These are phyloP conservation scores for Amphipyra berbera DNA, from an alignment of 2,888 invertebrate species.

Conservation along the genomic window DNA sequence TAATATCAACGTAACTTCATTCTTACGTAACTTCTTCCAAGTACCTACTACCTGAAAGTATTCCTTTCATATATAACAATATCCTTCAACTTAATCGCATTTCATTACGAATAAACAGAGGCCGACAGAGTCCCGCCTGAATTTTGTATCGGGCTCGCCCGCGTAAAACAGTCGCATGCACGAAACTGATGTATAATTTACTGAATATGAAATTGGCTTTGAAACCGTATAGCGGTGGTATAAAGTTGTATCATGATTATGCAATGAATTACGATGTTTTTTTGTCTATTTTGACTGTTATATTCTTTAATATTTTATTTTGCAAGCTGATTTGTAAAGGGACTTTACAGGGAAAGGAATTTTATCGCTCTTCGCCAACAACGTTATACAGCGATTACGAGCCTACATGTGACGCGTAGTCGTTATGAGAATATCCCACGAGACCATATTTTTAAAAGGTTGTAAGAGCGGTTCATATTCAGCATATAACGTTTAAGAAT, in stretches of 20 bases:
- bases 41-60: constrained; percentile 13
- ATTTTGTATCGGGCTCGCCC: constrained; percentile 31
- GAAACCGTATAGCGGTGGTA: constrained; percentile 18
- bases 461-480: not conserved
- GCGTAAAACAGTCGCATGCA: constrained; percentile 29
- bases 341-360: too few relatives aligned
- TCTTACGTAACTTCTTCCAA: constrained; percentile 11
- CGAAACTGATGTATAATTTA: constrained; percentile 47
- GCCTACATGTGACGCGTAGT: not conserved
- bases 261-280: constrained; percentile 25
- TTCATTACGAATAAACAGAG: constrained; percentile 40
- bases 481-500: not conserved
- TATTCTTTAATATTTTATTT: constrained; percentile 1
- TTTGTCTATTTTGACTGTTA: not conserved
- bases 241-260: constrained; percentile 34
- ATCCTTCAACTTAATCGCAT: constrained; percentile 41
- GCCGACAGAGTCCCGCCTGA: constrained; percentile 17
- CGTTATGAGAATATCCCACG: not conserved
- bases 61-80: constrained; percentile 45
- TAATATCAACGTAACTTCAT: not conserved
- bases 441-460: constrained; percentile 11
- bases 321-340: not conserved
- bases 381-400: not conserved
- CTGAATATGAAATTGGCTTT: constrained; percentile 46
- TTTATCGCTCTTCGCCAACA: not conserved